Percentiles rank a stretch among this genome's conserved stretches.
phyloP scores from a whole-genome alignment of 2,113 vertebrate genomes.

The Xenus cinereus region DNA sequence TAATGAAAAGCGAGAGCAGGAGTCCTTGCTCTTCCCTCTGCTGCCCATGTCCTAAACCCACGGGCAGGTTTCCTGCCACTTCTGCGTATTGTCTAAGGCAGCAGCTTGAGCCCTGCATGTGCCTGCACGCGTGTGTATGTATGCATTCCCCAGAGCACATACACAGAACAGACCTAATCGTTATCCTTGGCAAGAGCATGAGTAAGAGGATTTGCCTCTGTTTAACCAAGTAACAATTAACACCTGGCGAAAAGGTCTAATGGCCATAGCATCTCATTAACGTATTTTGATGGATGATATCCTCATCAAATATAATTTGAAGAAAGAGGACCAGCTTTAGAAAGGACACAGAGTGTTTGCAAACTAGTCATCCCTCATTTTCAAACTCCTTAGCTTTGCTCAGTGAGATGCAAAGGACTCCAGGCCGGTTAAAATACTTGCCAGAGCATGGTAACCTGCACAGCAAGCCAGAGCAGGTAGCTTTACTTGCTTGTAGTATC shows the following conservation, averaged over 20 bases:
- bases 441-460: background rate
- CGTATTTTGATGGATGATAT: rapidly evolving
- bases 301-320: background rate
- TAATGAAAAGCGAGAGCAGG: background rate
- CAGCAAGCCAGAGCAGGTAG: background rate
- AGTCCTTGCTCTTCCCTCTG: background rate
- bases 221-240: conserved; percentile 9
- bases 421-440: background rate
- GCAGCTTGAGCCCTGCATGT: background rate
- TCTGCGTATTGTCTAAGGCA: background rate
- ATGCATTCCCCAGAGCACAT: background rate
- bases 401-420: background rate
- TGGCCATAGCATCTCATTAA: background rate
- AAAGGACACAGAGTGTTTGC: background rate
- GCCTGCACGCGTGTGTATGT: rapidly evolving
- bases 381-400: background rate
- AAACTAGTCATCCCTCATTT: background rate
- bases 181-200: background rate
- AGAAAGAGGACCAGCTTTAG: background rate
- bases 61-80: background rate
- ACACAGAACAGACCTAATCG: background rate
- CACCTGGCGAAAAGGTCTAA: background rate
- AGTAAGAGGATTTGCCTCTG: conserved; percentile 29
- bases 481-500: background rate
- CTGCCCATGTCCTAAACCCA: background rate